Conservation (phyloP, 1,140 invertebrate genomes). For the Yoshiicerus persimilis region DNA sequence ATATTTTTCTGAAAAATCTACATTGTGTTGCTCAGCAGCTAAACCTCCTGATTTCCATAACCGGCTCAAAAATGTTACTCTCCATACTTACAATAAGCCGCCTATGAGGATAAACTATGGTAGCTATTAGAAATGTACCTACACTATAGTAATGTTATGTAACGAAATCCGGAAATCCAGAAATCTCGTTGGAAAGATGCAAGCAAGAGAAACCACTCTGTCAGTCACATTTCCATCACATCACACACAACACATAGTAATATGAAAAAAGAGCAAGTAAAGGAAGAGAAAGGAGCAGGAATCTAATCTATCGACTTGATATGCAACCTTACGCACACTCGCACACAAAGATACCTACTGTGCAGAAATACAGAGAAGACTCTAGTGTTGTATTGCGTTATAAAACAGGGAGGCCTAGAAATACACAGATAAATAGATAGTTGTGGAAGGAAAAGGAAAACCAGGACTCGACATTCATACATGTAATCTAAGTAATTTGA, state of each 20-base stretch:
- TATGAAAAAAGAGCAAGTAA: not conserved
- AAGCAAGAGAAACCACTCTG: not conserved
- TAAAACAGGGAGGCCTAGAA: not conserved
- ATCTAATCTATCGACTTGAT: not conserved
- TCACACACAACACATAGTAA: not conserved
- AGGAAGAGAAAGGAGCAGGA: not conserved
- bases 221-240: not conserved
- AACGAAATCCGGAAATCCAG: not conserved
- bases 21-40: constrained; percentile 9
- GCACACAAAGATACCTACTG: not conserved
- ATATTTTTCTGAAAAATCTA: constrained; percentile 32
- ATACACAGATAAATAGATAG: not conserved
- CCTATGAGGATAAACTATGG: not conserved
- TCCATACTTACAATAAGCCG: not conserved
- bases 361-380: not conserved
- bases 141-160: not conserved
- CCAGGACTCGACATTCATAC: not conserved
- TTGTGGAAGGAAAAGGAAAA: not conserved
- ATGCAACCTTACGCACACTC: not conserved
- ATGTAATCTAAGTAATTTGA: constrained; percentile 12
- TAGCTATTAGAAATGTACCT: constrained; percentile 11
- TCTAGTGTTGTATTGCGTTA: not conserved
- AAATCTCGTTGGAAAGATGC: not conserved
- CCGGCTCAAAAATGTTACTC: not conserved
- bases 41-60: constrained; percentile 25